Evolutionary conservation across 2,888 invertebrate species (phyloP), one percentile per base, ranked within the genome.

Genomic region (Caenorhabditis sp.): DNA sequence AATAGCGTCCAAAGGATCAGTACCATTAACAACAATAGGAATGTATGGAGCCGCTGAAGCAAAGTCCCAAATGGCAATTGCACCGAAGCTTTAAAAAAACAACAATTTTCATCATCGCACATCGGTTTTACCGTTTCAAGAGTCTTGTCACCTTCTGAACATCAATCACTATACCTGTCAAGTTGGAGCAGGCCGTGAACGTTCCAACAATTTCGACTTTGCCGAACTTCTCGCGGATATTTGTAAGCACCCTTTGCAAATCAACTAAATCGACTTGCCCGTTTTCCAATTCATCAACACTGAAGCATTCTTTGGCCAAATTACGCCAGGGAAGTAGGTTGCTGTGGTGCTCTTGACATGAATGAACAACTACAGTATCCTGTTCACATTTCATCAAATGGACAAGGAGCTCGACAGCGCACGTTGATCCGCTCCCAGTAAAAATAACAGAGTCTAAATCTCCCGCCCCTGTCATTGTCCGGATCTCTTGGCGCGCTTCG

Each of bases 21-120:
- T 93, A 0, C 96, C 96, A 91, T 97, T 96, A 95, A 96, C 96
- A 89, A 96, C 95, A 72, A 96, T 94, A 20, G 94, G 93, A 0
- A 95, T 94, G 89, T 95, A 95, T 0, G 96, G 96, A 22, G 94
- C 95, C 4, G 96, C 95, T 3, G 96, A 94, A 8, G 96, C 96
- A 91, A 95, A 96, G 92, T 97, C 96, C 96, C 96, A 97, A 90
- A 97, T 95, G 3, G 96, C 94, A 85, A 95, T 94, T 0, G 96
- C 96, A 9, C 95, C 95, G 91, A 95, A 76, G 4, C 80, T 82
- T n/a, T n/a, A n/a, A n/a, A n/a, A n/a, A n/a, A n/a, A n/a, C n/a
- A n/a, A n/a, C n/a, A n/a, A n/a, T n/a, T n/a, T n/a, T n/a, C n/a
- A n/a, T n/a, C n/a, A n/a, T n/a, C n/a, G n/a, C n/a, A n/a, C n/a